A percentile compares a stretch with the other conserved stretches of the same genome.
These are phyloP conservation scores for Eutolmus rufibarbis DNA, from an alignment of 2,888 invertebrate species.

Conservation along the genomic window DNA sequence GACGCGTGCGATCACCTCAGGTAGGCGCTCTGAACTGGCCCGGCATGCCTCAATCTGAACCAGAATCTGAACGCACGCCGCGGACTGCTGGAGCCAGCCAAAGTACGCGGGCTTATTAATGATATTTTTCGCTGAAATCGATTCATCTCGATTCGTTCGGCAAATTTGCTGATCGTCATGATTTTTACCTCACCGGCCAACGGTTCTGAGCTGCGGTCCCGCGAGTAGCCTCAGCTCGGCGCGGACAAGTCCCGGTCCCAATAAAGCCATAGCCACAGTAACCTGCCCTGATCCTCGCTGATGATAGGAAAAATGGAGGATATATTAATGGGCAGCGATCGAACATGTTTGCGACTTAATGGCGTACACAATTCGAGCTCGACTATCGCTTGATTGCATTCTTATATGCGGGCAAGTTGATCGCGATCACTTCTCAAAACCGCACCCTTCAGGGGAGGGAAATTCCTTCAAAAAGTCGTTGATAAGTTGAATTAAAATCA, in stretches of 20 bases:
- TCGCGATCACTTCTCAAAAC: background rate
- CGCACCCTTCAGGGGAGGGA: background rate
- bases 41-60: background rate
- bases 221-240: background rate
- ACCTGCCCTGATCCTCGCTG: background rate
- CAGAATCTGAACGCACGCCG: background rate
- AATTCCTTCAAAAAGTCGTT: background rate
- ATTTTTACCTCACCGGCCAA: background rate
- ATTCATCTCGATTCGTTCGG: slow-evolving; percentile 3
- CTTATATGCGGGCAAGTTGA: background rate
- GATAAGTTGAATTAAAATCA: background rate
- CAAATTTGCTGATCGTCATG: slow-evolving; percentile 8
- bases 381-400: background rate
- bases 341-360: background rate
- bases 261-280: background rate
- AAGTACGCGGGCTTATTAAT: background rate
- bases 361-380: background rate
- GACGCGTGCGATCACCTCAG: background rate
- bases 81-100: background rate
- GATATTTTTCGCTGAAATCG: slow-evolving; percentile 4
- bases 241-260: background rate
- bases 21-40: background rate
- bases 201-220: background rate
- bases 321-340: slow-evolving; percentile 2
- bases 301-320: slow-evolving; percentile 12